Conservation (phyloP, 2,888 invertebrate species). For the Gasteruption jaculator region DNA sequence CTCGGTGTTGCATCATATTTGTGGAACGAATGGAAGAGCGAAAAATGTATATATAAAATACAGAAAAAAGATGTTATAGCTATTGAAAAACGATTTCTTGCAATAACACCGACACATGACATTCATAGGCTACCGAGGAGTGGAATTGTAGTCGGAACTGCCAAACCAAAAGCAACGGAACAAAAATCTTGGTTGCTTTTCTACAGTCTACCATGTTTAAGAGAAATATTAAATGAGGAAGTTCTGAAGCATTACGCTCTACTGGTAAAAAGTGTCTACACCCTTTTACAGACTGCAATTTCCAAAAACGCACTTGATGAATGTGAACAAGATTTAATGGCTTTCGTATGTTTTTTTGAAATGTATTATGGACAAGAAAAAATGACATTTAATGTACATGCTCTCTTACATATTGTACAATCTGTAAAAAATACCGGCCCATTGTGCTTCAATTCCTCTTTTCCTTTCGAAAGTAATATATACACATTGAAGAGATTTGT, state of each 20-base stretch:
- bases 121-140: slow-evolving; percentile 15
- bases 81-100: slow-evolving; percentile 11
- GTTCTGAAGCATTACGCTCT: slow-evolving; percentile 8
- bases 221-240: slow-evolving; percentile 11
- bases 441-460: slow-evolving; percentile 22
- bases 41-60: slow-evolving; percentile 11
- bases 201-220: slow-evolving; percentile 20
- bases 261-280: slow-evolving; percentile 7
- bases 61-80: not conserved
- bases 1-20: slow-evolving; percentile 19
- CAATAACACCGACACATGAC: slow-evolving; percentile 15
- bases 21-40: slow-evolving; percentile 4
- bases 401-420: slow-evolving; percentile 18
- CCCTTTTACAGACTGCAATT: slow-evolving; percentile 8
- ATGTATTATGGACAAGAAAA: slow-evolving; percentile 15
- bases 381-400: slow-evolving; percentile 25
- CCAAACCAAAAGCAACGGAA: slow-evolving; percentile 19
- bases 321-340: slow-evolving; percentile 19
- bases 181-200: slow-evolving; percentile 20
- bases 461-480: slow-evolving; percentile 20
- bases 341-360: slow-evolving; percentile 20
- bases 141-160: slow-evolving; percentile 3
- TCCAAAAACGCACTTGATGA: slow-evolving; percentile 15
- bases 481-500: slow-evolving; percentile 10
- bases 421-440: slow-evolving; percentile 21